Evolutionary conservation across 2,888 invertebrate genomes (phyloP).

Genomic region (Merodon equestris): DNA sequence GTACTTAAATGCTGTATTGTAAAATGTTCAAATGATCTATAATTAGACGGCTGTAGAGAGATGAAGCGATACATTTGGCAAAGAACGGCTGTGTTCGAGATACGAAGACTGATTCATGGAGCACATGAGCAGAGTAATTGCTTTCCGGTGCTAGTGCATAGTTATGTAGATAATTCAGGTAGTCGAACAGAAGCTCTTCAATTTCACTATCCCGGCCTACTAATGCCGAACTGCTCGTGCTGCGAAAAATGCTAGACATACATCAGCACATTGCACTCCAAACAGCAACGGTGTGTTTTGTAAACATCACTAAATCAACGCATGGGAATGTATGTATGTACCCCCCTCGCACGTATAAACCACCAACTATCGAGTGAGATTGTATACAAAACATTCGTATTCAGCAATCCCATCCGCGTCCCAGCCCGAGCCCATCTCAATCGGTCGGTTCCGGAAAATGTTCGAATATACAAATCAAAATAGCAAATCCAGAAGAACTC

Average conservation of each 20-base stretch:
- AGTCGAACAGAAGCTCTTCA: background rate
- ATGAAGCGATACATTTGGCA: slow-evolving; percentile 8
- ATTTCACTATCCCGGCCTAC: background rate
- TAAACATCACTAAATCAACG: slow-evolving; percentile 41
- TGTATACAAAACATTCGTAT: slow-evolving; percentile 9
- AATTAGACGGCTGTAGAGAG: slow-evolving; percentile 45
- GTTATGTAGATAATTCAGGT: background rate
- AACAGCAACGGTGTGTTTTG: slow-evolving; percentile 20
- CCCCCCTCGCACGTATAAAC: slow-evolving; percentile 35
- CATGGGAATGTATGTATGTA: slow-evolving; percentile 28
- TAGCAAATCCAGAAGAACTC: slow-evolving; percentile 23
- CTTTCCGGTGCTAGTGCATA: too few relatives aligned
- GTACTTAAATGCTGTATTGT: slow-evolving; percentile 42
- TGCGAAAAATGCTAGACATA: slow-evolving; percentile 1
- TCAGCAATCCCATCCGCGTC: background rate
- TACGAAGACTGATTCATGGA: slow-evolving; percentile 3
- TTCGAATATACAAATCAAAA: slow-evolving; percentile 19
- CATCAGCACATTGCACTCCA: slow-evolving; percentile 3
- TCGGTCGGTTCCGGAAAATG: background rate
- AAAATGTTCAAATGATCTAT: slow-evolving; percentile 49
- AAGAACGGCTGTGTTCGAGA: slow-evolving; percentile 11
- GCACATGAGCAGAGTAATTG: slow-evolving; percentile 12
- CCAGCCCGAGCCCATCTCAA: too few relatives aligned
- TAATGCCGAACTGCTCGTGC: background rate
- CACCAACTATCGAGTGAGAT: background rate